Conservation (phyloP, 1,140 invertebrate species). For the Latrodectus geometricus region DNA sequence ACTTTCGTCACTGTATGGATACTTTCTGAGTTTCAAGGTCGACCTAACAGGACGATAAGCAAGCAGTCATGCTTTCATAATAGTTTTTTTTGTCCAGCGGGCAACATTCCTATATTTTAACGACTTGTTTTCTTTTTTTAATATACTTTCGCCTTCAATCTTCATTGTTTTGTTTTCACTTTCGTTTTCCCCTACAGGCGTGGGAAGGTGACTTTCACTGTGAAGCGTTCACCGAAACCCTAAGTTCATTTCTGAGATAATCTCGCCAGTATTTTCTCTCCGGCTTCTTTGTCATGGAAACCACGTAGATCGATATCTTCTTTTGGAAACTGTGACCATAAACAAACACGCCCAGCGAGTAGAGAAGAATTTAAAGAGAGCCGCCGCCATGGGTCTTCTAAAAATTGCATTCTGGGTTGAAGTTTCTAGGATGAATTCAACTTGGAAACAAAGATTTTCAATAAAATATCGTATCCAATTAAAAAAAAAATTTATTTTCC, state of each 20-base stretch:
- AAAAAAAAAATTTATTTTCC: no score
- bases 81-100: background rate
- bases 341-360: no score
- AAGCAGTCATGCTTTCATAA: constrained; percentile 15
- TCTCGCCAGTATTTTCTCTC: background rate
- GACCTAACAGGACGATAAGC: background rate
- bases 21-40: constrained; percentile 1
- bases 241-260: background rate
- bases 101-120: constrained; percentile 17
- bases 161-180: background rate
- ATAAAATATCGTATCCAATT: no score
- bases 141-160: background rate
- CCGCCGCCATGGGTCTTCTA: no score
- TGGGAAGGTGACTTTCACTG: constrained; percentile 32
- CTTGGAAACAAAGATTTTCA: no score
- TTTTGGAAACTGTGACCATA: no score
- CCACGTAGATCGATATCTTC: background rate
- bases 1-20: background rate
- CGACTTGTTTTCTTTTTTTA: background rate
- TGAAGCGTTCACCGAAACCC: constrained; percentile 9
- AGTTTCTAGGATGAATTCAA: no score
- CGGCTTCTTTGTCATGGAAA: background rate
- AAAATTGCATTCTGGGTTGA: no score
- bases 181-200: constrained; percentile 38
- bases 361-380: no score